Conservation (phyloP, 2,797 vertebrate species). For the Sebastes trivittatus region DNA sequence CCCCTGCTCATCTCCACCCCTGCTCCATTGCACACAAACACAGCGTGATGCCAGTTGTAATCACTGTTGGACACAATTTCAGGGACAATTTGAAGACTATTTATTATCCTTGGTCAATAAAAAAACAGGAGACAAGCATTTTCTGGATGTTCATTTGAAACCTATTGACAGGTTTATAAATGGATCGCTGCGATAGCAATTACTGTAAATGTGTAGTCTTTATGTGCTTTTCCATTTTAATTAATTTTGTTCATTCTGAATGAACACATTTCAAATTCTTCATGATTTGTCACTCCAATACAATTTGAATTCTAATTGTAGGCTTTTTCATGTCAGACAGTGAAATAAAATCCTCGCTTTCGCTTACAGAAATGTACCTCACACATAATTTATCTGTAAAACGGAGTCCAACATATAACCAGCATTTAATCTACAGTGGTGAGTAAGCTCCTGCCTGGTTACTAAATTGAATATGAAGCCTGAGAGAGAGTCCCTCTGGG, state of each 20-base stretch:
- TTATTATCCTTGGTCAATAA: constrained; percentile 97
- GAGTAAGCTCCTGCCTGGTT: constrained; percentile 49
- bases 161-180: constrained; percentile 76
- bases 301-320: neutral
- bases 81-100: constrained; percentile 99
- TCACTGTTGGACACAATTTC: constrained; percentile 99
- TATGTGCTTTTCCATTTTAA: constrained; percentile 15
- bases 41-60: constrained; percentile 97
- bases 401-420: constrained; percentile 20
- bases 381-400: constrained; percentile 19
- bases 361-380: neutral
- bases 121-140: constrained; percentile 77
- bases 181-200: constrained; percentile 58
- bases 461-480: constrained; percentile 69
- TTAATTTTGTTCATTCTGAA: constrained; percentile 2
- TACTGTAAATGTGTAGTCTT: constrained; percentile 16
- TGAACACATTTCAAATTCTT: neutral
- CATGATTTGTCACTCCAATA: neutral
- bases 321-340: neutral
- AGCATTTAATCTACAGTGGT: constrained; percentile 40
- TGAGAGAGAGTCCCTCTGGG: constrained; percentile 53
- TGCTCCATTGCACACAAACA: constrained; percentile 85
- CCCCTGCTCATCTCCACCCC: constrained; percentile 59
- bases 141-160: constrained; percentile 80
- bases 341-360: neutral